phyloP scores from a whole-genome alignment of 1,140 invertebrate genomes.

The Ceratina japonica region DNA sequence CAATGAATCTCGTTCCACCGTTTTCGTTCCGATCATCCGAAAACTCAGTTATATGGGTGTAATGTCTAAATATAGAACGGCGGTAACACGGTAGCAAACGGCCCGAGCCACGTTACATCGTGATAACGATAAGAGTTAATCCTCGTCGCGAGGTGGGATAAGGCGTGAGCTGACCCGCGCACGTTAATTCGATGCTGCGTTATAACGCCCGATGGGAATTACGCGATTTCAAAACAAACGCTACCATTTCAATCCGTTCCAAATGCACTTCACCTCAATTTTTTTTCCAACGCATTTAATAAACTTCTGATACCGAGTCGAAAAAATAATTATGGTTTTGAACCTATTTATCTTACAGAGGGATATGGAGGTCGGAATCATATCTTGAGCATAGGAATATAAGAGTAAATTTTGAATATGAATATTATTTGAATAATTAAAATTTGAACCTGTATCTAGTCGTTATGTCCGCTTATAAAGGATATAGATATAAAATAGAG shows the following conservation, averaged over 20 bases:
- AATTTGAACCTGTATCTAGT: too few relatives aligned
- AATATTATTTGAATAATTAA: too few relatives aligned
- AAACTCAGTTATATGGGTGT: slow-evolving; percentile 25
- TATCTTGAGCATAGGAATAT: too few relatives aligned
- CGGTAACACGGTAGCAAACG: slow-evolving; percentile 72
- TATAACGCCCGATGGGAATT: neutral
- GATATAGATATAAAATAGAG: too few relatives aligned
- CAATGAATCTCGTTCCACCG: neutral
- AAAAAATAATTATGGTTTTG: too few relatives aligned
- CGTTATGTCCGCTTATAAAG: too few relatives aligned
- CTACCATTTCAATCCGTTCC: neutral
- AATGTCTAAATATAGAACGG: slow-evolving; percentile 58
- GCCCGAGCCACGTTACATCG: slow-evolving; percentile 63
- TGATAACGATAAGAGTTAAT: slow-evolving; percentile 76
- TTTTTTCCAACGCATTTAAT: too few relatives aligned
- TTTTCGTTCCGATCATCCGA: neutral
- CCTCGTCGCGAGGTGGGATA: slow-evolving; percentile 57
- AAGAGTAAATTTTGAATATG: too few relatives aligned
- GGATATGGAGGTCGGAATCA: too few relatives aligned
- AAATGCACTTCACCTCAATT: too few relatives aligned
- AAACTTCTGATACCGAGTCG: too few relatives aligned
- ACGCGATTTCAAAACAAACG: slow-evolving; percentile 10
- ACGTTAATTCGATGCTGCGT: slow-evolving; percentile 3
- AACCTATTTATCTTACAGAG: too few relatives aligned
- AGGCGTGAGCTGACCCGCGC: slow-evolving; percentile 22